Base-by-base conservation (phyloP, 2,888 invertebrate species). In the Dyspetes luteomarginatus region DNA sequence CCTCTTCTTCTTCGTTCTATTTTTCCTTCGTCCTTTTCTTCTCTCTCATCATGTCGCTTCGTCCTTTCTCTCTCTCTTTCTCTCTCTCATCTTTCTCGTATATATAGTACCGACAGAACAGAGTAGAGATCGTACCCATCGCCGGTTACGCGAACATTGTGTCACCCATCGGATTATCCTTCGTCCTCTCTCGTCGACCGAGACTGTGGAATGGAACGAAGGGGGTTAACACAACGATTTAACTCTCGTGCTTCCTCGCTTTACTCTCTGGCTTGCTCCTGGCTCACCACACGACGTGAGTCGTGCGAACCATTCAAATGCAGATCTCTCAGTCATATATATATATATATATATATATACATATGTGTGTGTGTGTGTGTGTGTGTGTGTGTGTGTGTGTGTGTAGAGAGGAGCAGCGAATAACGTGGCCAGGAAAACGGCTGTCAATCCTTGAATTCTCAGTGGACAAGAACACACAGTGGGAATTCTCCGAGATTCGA, bases 111-210 rank as follows among this genome's bases (percentile, higher is more conserved):
- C 74, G 7, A 56, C 22, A 30, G 19, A 55, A 48, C 7, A 45
- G 71, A 45, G 50, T 26, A 26, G 69, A 58, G 68, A 77, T 83
- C 80, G 76, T 80, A 79, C 75, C 73, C 74, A 64, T 79, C 78
- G 84, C 84, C 86, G 87, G 88, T 89, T 89, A 88, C 86, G 88
- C 89, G 87, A 89, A 88, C 87, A 86, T 88, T 89, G 88, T 88
- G 89, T 88, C 89, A 88, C 85, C 83, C 83, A 81, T 60, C 75
- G 87, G 89, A 89, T 89, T 89, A 89, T 88, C 85, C 85, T 73
- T 65, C 82, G 81, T 58, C 71, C 68, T 55, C 26, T 55, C 24
- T 52, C 52, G 28, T 24, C 55, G 22, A 55, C 28, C 36, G n/a
- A 50, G 36, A 30, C 36, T 28, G 17, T 24, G 52, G 65, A 58